Conservation (phyloP, 2,113 vertebrate species). For the Oxyura jamaicensis region DNA sequence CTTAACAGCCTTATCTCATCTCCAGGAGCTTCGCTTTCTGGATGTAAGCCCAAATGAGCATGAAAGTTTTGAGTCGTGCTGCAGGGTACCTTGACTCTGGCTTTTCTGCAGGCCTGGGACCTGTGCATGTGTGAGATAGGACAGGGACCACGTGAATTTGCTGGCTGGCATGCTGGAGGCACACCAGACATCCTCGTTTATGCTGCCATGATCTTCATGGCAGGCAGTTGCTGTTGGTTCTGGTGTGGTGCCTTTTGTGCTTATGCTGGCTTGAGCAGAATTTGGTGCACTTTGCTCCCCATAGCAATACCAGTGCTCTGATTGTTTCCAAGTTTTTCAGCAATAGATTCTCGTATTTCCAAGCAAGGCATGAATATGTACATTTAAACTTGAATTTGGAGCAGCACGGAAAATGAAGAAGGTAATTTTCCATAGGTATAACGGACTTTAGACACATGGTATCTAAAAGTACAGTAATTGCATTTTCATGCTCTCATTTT, state of each 20-base stretch:
- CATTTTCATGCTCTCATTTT: neutral
- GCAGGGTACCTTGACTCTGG: neutral
- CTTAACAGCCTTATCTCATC: neutral
- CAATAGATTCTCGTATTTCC: neutral
- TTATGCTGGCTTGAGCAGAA: neutral
- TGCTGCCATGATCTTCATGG: neutral
- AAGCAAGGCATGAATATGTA: neutral
- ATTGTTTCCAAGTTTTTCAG: neutral
- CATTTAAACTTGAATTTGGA: neutral
- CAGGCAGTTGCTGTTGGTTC: neutral
- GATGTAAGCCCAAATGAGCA: neutral
- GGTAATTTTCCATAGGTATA: neutral
- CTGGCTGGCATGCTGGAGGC: neutral
- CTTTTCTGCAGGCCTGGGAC: neutral
- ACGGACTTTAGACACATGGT: neutral
- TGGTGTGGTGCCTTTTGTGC: neutral
- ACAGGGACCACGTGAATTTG: neutral
- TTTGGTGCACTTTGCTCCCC: neutral
- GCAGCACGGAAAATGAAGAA: neutral
- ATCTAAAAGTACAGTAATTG: conserved; percentile 19
- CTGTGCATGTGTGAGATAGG: fast-evolving
- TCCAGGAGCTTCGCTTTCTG: neutral
- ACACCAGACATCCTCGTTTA: neutral
- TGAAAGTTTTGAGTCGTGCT: neutral
- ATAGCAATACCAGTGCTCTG: neutral